Evolutionary conservation across 2,113 vertebrate species (phyloP).

Genomic region (Takifugu flavidus): DNA sequence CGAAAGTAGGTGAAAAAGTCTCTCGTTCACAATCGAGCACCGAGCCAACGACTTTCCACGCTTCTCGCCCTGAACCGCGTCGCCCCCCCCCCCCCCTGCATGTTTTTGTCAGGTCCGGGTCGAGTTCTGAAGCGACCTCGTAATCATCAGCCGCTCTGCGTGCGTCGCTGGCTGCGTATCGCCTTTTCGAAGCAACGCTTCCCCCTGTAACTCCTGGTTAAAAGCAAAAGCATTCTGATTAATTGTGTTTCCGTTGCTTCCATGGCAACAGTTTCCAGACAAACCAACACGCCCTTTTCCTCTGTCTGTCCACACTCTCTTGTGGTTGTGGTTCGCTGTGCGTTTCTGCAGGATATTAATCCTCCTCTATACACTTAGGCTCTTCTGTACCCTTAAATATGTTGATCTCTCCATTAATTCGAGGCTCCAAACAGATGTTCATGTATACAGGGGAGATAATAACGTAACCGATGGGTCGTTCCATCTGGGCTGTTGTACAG

Average conservation of each 20-base stretch:
- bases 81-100: background rate
- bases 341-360: conserved; percentile 36
- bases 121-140: background rate
- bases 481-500: conserved; percentile 77
- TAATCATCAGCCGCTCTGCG: no score
- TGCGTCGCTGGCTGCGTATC: no score
- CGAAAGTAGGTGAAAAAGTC: conserved; percentile 80
- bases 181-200: conserved; percentile 4
- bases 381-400: background rate
- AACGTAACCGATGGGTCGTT: conserved; percentile 63
- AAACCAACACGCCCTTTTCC: background rate
- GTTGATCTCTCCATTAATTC: background rate
- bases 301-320: no score
- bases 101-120: background rate
- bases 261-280: conserved; percentile 59
- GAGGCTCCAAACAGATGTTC: background rate
- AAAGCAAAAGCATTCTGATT: conserved; percentile 36
- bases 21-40: background rate
- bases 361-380: conserved; percentile 15
- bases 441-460: background rate
- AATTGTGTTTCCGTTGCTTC: conserved; percentile 42
- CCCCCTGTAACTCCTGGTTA: background rate
- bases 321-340: background rate
- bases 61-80: no score
- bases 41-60: no score